A percentile compares a stretch with the other conserved stretches of the same genome.
Evolutionary conservation across 37 sponge, comb jelly and placozoan genomes (phyloP).

Genomic region (Halichondria panicea): DNA sequence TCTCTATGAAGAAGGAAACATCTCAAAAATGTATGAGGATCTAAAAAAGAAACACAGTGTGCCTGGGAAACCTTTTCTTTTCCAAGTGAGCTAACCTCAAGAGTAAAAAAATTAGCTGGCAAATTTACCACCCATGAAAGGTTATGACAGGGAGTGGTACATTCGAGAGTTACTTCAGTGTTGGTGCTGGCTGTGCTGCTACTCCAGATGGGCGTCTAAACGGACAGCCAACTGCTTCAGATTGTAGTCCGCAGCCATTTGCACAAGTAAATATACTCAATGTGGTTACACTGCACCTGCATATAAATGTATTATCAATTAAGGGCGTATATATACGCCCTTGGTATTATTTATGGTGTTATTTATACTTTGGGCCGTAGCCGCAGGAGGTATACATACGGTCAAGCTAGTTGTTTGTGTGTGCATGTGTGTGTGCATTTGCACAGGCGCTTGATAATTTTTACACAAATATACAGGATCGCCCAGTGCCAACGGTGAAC

Average conservation of each 20-base stretch:
- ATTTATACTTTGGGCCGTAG: no score
- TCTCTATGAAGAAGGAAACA: slow-evolving; percentile 28
- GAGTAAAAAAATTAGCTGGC: background rate
- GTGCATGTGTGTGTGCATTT: background rate
- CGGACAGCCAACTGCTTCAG: slow-evolving; percentile 49
- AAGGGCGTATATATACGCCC: background rate
- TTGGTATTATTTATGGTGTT: background rate
- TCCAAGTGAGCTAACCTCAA: slow-evolving; percentile 16
- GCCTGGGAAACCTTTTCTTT: slow-evolving; percentile 38
- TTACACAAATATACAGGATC: slow-evolving; percentile 40
- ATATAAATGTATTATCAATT: background rate
- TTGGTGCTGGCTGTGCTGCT: slow-evolving; percentile 42
- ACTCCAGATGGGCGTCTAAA: slow-evolving; percentile 54
- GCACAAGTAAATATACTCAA: slow-evolving; percentile 17
- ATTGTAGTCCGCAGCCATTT: slow-evolving; percentile 48
- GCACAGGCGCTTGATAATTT: background rate
- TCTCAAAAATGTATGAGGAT: slow-evolving; percentile 4
- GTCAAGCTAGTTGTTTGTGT: background rate
- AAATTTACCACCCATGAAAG: slow-evolving; percentile 6
- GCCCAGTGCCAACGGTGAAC: slow-evolving; percentile 19
- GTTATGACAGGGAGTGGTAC: slow-evolving; percentile 44
- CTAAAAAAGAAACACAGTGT: slow-evolving; percentile 8
- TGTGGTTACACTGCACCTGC: background rate
- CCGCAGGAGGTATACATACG: background rate
- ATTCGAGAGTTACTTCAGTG: slow-evolving; percentile 44